Evolutionary conservation across 1,140 invertebrate genomes (phyloP), one percentile per base, ranked within the genome.

Genomic region (Nautilus pompilius): DNA sequence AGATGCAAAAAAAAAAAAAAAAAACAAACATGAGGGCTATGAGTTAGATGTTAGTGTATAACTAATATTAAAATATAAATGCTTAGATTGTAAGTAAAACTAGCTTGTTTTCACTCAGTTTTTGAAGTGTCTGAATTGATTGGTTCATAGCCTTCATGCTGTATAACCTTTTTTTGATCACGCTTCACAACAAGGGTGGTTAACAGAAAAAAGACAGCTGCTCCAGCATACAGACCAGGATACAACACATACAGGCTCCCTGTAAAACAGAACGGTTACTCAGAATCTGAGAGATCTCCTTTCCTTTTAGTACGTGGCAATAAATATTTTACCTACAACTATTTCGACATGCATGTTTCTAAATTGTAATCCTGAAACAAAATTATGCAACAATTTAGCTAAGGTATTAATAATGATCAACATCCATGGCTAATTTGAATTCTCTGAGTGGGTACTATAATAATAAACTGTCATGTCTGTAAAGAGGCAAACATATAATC

Each of bases 191-290:
- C 72, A 58, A 78, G 67, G 55, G 83, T 71, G 8, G 80, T 76
- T 2, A 81, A 58, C 0, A 83, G 66, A 54, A 82, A 84, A 0
- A 83, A 55, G n/a, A 75, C 36, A 13, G 82, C 78, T 2, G 76
- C 79, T 6, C 75, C 36, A 8, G 82, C 67, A 56, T 82, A 84
- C 28, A 82, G 70, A 15, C 80, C 82, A 17, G 82, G 81, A 62
- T 77, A 84, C 58, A 84, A 65, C 10, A 81, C 72, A 57, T 82
- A 81, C 17, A 84, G 66, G 6, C 81, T 76, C 66, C 74, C 81
- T 83, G 68, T 10, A 72, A 70, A 41, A 61, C 17, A 66, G 54
- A 62, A 68, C n/a, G n/a, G n/a, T n/a, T n/a, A n/a, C n/a, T n/a
- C n/a, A n/a, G n/a, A n/a, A n/a, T n/a, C n/a, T n/a, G n/a, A n/a